Evolutionary conservation across 2,113 vertebrate genomes (phyloP), one percentile per base, ranked within the genome.

Genomic region (Podarcis muralis): DNA sequence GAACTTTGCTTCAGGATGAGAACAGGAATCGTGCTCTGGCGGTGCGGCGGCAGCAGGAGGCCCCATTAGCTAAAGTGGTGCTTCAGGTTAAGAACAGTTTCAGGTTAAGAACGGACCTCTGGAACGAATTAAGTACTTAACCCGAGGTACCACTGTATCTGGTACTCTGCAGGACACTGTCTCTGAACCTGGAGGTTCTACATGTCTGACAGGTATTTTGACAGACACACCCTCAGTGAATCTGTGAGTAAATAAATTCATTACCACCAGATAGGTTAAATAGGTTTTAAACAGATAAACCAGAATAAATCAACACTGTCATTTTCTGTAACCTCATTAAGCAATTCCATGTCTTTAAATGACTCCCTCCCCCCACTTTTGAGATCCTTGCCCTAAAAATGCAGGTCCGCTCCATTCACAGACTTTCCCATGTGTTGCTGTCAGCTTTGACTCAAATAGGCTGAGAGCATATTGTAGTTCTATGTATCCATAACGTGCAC

Each of bases 401-500:
- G 80, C 85, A 92, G 77, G 88, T 81, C 71, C 88, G 71, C 87
- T 91, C 84, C 90, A 91, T 94, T 94, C 91, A 94, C 87, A 91
- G 86, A 66, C 40, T 72, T 87, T 59, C 84, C 80, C 90, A 90
- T 93, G 93, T 93, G 91, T 93, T 94, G 83, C 80, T 93, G 90
- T 94, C 93, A 93, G 93, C 84, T 93, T 89, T 89, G 86, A 88
- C 90, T 91, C 90, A 93, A 88, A 87, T 79, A 84, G 91, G 92
- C 93, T 95, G 89, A 92, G 40, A 95, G 89, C 84, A 88, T 95
- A 85, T 90, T 89, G 91, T 87, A 93, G 90, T 92, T 93, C 83
- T 92, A 87, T 2, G 0, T 91, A 94, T 93, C 92, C 90, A 94
- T 94, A 94, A 92, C 94, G 87, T 88, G 90, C 92, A 91, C 87